Percentiles rank a stretch among this genome's conserved stretches.
phyloP scores from a whole-genome alignment of 2,888 invertebrate species.

The Toxonevra muliebris region DNA sequence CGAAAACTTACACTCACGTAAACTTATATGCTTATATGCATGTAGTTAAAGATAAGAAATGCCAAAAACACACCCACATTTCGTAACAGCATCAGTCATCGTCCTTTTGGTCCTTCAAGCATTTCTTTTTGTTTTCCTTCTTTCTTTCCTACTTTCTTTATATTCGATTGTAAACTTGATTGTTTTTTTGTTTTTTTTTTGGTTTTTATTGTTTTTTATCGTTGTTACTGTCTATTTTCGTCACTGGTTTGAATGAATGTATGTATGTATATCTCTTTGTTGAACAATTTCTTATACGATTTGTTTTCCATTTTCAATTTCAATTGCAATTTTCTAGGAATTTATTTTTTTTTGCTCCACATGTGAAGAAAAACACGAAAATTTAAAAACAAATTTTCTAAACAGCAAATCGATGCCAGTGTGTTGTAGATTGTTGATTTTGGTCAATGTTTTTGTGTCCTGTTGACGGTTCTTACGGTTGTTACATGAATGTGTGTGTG shows the following conservation, averaged over 20 bases:
- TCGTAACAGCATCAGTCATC: constrained; percentile 57
- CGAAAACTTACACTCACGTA: too few species aligned
- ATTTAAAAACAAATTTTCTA: background rate
- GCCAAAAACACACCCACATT: constrained; percentile 32
- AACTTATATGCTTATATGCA: too few species aligned
- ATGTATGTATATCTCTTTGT: constrained; percentile 47
- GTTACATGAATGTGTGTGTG: constrained; percentile 2
- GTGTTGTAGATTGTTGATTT: constrained; percentile 10
- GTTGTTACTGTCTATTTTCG: constrained; percentile 11
- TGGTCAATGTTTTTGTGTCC: constrained; percentile 43
- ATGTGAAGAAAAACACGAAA: background rate
- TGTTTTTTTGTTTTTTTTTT: background rate
- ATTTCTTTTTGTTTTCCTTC: too few species aligned
- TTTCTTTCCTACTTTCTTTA: background rate
- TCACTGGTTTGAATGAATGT: constrained; percentile 22
- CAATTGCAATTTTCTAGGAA: constrained; percentile 39
- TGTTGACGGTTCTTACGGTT: constrained; percentile 9
- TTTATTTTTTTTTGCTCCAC: constrained; percentile 12
- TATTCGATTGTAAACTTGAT: constrained; percentile 6
- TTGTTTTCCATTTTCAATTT: constrained; percentile 39
- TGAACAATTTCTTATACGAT: constrained; percentile 39
- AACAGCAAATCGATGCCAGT: background rate
- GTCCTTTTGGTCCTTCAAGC: constrained; percentile 51
- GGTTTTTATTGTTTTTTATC: background rate
- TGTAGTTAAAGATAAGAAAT: too few species aligned